Evolutionary conservation across 2,888 invertebrate species (phyloP).

Genomic region (Nysson spinosus): DNA sequence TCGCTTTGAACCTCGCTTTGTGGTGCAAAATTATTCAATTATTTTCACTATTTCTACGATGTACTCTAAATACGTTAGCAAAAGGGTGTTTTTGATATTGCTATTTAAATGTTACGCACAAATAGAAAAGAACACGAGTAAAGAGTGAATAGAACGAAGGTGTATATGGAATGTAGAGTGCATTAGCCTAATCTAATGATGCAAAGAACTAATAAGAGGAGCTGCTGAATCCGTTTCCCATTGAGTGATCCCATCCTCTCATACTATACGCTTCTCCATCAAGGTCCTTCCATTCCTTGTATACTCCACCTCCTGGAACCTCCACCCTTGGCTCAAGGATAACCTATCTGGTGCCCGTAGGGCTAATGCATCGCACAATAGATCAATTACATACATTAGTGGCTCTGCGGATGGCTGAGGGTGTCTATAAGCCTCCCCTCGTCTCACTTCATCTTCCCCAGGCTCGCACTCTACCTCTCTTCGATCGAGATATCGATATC

Average conservation of each 20-base stretch:
- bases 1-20: no score
- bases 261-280: slow-evolving; percentile 41
- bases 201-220: slow-evolving; percentile 68
- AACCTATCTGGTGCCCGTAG: slow-evolving; percentile 65
- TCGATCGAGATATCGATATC: slow-evolving; percentile 61
- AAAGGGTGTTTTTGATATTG: slow-evolving; percentile 41
- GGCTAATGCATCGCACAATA: slow-evolving; percentile 75
- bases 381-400: slow-evolving; percentile 76
- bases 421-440: slow-evolving; percentile 59
- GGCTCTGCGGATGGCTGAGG: slow-evolving; percentile 65
- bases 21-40: no score
- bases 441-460: slow-evolving; percentile 29
- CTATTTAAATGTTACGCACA: slow-evolving; percentile 32
- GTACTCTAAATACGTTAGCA: no score
- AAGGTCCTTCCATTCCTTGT: slow-evolving; percentile 35
- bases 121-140: slow-evolving; percentile 20
- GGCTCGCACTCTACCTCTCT: slow-evolving; percentile 16
- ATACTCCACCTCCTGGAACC: slow-evolving; percentile 26
- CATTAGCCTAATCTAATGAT: slow-evolving; percentile 71
- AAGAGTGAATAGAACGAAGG: slow-evolving; percentile 21
- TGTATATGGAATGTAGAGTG: slow-evolving; percentile 22
- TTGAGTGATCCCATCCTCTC: slow-evolving; percentile 53
- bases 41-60: no score
- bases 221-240: slow-evolving; percentile 57
- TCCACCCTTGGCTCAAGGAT: slow-evolving; percentile 48